Percentiles rank a stretch among this genome's conserved stretches.
phyloP scores from a whole-genome alignment of 2,797 vertebrate species.

The Poeciliopsis infans region DNA sequence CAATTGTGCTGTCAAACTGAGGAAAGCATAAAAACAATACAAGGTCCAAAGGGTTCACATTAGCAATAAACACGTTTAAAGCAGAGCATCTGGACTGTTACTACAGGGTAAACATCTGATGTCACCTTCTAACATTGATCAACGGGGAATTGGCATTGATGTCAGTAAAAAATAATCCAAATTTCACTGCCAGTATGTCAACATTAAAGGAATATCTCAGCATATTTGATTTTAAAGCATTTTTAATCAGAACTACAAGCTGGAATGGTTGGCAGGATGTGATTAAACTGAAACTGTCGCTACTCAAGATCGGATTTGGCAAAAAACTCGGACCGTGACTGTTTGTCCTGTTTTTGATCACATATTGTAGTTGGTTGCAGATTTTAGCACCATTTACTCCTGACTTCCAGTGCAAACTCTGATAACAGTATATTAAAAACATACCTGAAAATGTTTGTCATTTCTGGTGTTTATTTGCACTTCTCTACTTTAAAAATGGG shows the following conservation, averaged over 20 bases:
- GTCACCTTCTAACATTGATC: neutral
- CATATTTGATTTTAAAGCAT: slow-evolving; percentile 2
- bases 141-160: slow-evolving; percentile 14
- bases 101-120: neutral
- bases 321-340: slow-evolving; percentile 37
- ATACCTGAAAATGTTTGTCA: slow-evolving; percentile 19
- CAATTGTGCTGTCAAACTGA: neutral
- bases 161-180: slow-evolving; percentile 38
- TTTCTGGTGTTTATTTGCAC: no score
- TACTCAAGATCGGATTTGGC: slow-evolving; percentile 30
- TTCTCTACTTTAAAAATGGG: no score
- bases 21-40: neutral
- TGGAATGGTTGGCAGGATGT: neutral
- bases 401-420: slow-evolving; percentile 52
- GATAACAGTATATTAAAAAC: slow-evolving; percentile 53
- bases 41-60: slow-evolving; percentile 11
- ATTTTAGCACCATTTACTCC: slow-evolving; percentile 11
- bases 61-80: slow-evolving; percentile 47
- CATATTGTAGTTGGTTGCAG: slow-evolving; percentile 11
- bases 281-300: slow-evolving; percentile 3
- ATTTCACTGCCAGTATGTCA: slow-evolving; percentile 67
- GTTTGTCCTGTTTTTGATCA: slow-evolving; percentile 45
- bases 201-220: slow-evolving; percentile 24
- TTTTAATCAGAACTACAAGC: neutral
- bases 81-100: neutral